Conservation (phyloP, 1,140 invertebrate species). For the Drosophila biarmipes region DNA sequence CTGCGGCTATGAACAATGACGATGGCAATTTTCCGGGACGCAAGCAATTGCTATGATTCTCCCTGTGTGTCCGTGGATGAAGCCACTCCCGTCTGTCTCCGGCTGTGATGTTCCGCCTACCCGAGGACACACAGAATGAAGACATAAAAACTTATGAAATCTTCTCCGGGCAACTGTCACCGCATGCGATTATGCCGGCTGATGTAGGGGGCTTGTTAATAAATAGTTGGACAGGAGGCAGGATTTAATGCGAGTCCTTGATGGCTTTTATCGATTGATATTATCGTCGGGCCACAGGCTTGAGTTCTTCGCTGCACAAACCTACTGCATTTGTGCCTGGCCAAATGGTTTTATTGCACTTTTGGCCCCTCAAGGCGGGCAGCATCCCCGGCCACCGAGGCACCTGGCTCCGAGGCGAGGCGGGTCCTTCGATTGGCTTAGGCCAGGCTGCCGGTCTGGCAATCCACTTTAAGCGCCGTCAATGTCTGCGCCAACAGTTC, state of each 20-base stretch:
- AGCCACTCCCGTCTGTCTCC: constrained; percentile 40
- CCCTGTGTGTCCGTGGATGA: constrained; percentile 37
- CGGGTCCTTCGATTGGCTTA: neutral
- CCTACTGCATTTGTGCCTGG: constrained; percentile 4
- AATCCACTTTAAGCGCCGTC: constrained; percentile 54
- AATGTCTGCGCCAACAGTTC: constrained; percentile 55
- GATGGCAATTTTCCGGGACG: neutral
- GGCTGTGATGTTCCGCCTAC: constrained; percentile 50
- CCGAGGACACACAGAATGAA: constrained; percentile 47
- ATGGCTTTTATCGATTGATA: constrained; percentile 20
- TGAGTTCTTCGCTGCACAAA: constrained; percentile 2
- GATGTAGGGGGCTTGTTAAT: constrained; percentile 20
- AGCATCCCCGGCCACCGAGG: neutral
- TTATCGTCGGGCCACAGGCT: neutral
- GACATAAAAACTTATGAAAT: constrained; percentile 71
- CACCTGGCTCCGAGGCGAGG: constrained; percentile 9
- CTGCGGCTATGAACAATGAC: neutral
- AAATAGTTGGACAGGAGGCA: constrained; percentile 20
- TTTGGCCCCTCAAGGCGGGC: constrained; percentile 10
- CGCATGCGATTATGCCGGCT: constrained; percentile 20
- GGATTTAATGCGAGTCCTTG: constrained; percentile 9
- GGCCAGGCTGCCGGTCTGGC: constrained; percentile 17
- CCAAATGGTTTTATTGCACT: constrained; percentile 26
- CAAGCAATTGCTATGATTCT: constrained; percentile 10
- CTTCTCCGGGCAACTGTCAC: constrained; percentile 47